Conservation (phyloP, 2,888 invertebrate species). For the Drosophila quasianomalipes region DNA sequence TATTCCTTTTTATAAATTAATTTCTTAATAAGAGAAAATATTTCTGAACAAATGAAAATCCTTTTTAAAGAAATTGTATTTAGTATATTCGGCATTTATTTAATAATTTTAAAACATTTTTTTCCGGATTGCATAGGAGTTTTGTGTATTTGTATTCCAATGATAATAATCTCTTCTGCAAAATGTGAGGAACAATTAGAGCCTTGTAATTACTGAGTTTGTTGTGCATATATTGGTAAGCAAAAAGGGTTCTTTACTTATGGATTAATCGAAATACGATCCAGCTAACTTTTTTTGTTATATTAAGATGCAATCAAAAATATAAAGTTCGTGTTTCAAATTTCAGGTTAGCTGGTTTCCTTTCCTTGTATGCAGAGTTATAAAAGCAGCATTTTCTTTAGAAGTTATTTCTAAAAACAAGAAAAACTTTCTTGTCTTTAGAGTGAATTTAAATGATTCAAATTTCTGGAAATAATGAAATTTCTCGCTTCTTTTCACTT, state of each 20-base stretch:
- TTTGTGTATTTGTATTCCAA: neutral
- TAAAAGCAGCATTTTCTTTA: neutral
- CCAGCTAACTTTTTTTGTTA: neutral
- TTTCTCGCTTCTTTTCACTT: neutral
- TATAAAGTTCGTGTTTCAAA: neutral
- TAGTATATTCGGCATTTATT: neutral
- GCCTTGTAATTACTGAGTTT: neutral
- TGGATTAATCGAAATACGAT: neutral
- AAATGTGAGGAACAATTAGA: neutral
- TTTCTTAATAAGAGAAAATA: neutral
- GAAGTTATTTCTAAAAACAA: neutral
- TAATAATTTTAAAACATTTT: neutral
- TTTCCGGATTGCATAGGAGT: neutral
- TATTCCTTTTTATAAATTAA: neutral
- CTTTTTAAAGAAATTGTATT: neutral
- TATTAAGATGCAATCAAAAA: neutral
- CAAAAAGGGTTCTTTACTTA: neutral
- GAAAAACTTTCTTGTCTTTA: rapidly evolving
- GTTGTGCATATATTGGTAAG: neutral
- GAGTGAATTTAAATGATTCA: neutral
- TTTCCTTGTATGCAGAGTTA: neutral
- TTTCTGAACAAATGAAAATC: neutral
- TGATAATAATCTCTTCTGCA: no score
- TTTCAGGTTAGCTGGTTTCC: neutral
- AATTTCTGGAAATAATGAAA: neutral